Base-by-base conservation (phyloP, 2,888 invertebrate genomes). In the Tachystola acroxantha region DNA sequence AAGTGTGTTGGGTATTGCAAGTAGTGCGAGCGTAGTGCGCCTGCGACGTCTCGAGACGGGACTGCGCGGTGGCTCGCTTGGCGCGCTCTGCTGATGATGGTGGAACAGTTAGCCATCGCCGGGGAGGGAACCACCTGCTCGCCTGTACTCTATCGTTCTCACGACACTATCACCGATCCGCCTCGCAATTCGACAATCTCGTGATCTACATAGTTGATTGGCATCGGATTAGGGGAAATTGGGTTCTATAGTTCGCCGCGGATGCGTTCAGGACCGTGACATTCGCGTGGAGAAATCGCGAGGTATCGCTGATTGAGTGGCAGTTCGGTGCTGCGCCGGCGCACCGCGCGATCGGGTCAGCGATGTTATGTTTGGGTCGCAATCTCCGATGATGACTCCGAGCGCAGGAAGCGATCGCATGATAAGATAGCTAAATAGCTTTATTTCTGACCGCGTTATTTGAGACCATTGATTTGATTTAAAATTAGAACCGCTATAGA, bases 121-220 rank as follows among this genome's bases (percentile, higher is more conserved):
- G 78, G 82, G 78, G 81, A 79, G 78, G 75, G 75, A 54, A 76
- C 77, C 82, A 84, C 82, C 85, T 82, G 79, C 64, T 64, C 63
- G 41, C 45, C 46, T 55, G 71, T 75, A 69, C 71, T 66, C 68
- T 75, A 75, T 73, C 75, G 76, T 84, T 86, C 85, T 84, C 85
- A 86, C 82, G 84, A 76, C 73, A 71, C 67, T 62, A 68, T 62
- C 76, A 58, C 64, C 64, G 73, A 71, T 69, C 64, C 67, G 67
- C 62, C 51, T 57, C 54, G 66, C 72, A 65, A 70, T 72, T 73
- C 72, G 72, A 66, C 74, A 69, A 79, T 82, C 77, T 79, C 65
- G 64, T 76, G 80, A 76, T 81, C 86, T 75, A 85, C 77, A 81
- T 82, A 72, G 70, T 64, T 75, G 84, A 85, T 86, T 84, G 76